phyloP scores from a whole-genome alignment of 1,140 invertebrate genomes.

The Apis florea region DNA sequence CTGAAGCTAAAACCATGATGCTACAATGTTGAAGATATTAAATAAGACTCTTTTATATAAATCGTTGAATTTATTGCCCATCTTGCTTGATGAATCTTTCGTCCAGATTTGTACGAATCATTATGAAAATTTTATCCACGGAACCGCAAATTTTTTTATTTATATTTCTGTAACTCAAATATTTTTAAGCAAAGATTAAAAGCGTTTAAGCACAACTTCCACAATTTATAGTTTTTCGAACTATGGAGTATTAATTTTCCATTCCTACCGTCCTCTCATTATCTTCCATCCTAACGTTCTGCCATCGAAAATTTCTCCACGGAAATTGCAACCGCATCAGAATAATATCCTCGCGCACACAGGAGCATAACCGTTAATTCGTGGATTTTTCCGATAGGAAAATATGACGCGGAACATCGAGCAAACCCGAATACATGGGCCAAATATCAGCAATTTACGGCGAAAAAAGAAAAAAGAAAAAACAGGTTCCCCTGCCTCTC shows the following conservation, averaged over 20 bases:
- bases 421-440: too few species aligned
- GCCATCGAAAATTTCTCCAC: neutral
- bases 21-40: too few species aligned
- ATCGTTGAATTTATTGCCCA: too few species aligned
- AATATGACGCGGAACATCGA: neutral
- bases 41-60: too few species aligned
- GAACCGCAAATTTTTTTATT: too few species aligned
- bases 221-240: neutral
- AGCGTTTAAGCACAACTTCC: neutral
- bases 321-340: constrained; percentile 7
- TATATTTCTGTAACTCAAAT: too few species aligned
- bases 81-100: too few species aligned
- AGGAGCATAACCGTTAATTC: neutral
- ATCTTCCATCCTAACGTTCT: neutral
- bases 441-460: neutral
- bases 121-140: too few species aligned
- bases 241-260: neutral
- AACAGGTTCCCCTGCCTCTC: neutral
- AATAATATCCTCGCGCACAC: constrained; percentile 5
- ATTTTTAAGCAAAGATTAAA: too few species aligned
- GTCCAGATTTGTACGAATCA: too few species aligned
- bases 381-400: neutral
- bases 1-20: too few species aligned
- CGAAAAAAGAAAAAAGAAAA: too few species aligned
- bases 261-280: neutral